Conservation (phyloP, 1,140 invertebrate genomes). For the Paraescarpia echinospica region DNA sequence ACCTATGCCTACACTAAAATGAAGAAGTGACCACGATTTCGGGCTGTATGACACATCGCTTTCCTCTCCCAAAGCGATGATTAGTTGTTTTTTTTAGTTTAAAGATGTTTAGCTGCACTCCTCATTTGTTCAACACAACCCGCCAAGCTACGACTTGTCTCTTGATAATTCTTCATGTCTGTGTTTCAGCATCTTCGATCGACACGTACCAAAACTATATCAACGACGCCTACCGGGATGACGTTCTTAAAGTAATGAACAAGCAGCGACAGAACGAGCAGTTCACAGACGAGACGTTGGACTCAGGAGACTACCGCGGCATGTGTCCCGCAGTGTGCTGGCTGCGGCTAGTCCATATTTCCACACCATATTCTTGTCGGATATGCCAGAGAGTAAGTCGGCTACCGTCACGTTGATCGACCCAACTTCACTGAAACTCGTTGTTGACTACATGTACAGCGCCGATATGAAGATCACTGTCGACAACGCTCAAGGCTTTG, state of each 20-base stretch:
- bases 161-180: neutral
- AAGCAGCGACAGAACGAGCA: neutral
- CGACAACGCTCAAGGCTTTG: slow-evolving; percentile 2
- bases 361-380: neutral
- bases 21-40: too few relatives aligned
- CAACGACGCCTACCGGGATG: neutral
- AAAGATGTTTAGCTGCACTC: too few relatives aligned
- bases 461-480: neutral
- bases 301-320: neutral
- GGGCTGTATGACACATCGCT: too few relatives aligned
- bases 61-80: too few relatives aligned
- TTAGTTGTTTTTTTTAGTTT: too few relatives aligned
- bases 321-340: neutral
- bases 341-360: neutral
- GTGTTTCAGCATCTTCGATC: neutral
- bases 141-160: too few relatives aligned
- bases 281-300: neutral
- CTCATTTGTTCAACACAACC: too few relatives aligned
- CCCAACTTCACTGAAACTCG: neutral
- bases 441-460: neutral
- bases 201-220: neutral
- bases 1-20: too few relatives aligned
- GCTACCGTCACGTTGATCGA: neutral
- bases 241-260: neutral
- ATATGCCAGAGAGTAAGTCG: neutral